These are phyloP conservation scores for Beris morrisii DNA, from an alignment of 2,888 invertebrate species.

Conservation along the genomic window DNA sequence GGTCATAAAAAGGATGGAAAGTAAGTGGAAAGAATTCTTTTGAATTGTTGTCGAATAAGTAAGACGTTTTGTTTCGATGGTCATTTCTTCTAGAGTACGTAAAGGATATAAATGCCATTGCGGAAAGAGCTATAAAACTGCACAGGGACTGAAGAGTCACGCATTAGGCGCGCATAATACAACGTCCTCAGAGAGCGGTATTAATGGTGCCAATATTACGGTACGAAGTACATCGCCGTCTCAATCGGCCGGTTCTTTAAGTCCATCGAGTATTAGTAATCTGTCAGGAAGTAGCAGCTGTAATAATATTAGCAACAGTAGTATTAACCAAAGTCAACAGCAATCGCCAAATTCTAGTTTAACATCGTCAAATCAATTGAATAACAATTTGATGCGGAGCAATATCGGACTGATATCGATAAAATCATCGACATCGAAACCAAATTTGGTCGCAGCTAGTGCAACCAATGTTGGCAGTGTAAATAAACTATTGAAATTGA, in stretches of 20 bases:
- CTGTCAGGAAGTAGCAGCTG: slow-evolving; percentile 55
- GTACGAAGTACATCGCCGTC: slow-evolving; percentile 55
- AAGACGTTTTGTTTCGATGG: too few relatives aligned
- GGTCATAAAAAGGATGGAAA: slow-evolving; percentile 83
- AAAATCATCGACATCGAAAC: slow-evolving; percentile 44
- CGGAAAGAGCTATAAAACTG: slow-evolving; percentile 83
- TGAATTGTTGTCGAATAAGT: too few relatives aligned
- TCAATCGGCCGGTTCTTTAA: slow-evolving; percentile 54
- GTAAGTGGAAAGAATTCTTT: slow-evolving; percentile 59
- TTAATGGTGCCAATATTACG: slow-evolving; percentile 41
- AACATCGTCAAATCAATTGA: slow-evolving; percentile 18
- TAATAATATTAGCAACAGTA: slow-evolving; percentile 40
- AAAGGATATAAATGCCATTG: slow-evolving; percentile 82
- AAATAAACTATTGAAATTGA: slow-evolving; percentile 54
- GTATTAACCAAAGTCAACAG: slow-evolving; percentile 34
- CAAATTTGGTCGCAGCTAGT: slow-evolving; percentile 51
- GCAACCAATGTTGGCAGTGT: slow-evolving; percentile 43
- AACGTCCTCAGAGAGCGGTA: slow-evolving; percentile 46
- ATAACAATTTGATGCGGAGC: slow-evolving; percentile 52
- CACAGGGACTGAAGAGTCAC: slow-evolving; percentile 77
- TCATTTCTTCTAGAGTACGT: slow-evolving; percentile 62
- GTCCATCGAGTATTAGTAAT: slow-evolving; percentile 56
- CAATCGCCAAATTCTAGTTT: slow-evolving; percentile 39
- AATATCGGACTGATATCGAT: slow-evolving; percentile 56
- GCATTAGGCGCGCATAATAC: slow-evolving; percentile 57